Conservation (phyloP, 2,888 invertebrate genomes). For the Acanthosepion esculentum region DNA sequence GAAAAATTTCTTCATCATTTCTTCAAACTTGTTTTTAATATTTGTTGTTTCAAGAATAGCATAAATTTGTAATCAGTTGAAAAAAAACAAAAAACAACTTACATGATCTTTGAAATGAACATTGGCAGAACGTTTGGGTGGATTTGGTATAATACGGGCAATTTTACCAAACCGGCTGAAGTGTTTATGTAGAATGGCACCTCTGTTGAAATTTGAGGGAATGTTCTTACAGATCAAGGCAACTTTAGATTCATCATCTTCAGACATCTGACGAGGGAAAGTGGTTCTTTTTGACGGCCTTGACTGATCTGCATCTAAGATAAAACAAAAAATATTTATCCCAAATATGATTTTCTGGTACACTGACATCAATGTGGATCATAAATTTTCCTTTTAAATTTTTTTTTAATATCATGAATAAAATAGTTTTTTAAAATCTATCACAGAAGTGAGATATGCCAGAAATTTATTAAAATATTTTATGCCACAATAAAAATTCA, state of each 20-base stretch:
- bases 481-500: too few relatives aligned
- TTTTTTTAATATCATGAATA: too few relatives aligned
- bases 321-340: not conserved
- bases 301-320: conserved; percentile 24
- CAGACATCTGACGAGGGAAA: conserved; percentile 56
- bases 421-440: too few relatives aligned
- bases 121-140: conserved; percentile 81
- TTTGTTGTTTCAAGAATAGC: too few relatives aligned
- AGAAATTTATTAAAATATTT: too few relatives aligned
- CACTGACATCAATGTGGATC: too few relatives aligned
- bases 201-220: conserved; percentile 69
- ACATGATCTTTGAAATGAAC: conserved; percentile 79
- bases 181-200: conserved; percentile 67
- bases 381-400: too few relatives aligned
- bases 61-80: not conserved
- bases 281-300: not conserved
- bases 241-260: conserved; percentile 59
- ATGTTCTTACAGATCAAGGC: conserved; percentile 71
- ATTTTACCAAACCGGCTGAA: conserved; percentile 83
- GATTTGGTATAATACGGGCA: conserved; percentile 80
- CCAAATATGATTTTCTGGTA: too few relatives aligned
- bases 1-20: too few relatives aligned
- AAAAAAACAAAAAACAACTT: conserved; percentile 51
- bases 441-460: too few relatives aligned
- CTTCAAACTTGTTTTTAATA: too few relatives aligned